Base-by-base conservation (phyloP, 2,797 vertebrate species). In the Amblyopsis hoosieri region DNA sequence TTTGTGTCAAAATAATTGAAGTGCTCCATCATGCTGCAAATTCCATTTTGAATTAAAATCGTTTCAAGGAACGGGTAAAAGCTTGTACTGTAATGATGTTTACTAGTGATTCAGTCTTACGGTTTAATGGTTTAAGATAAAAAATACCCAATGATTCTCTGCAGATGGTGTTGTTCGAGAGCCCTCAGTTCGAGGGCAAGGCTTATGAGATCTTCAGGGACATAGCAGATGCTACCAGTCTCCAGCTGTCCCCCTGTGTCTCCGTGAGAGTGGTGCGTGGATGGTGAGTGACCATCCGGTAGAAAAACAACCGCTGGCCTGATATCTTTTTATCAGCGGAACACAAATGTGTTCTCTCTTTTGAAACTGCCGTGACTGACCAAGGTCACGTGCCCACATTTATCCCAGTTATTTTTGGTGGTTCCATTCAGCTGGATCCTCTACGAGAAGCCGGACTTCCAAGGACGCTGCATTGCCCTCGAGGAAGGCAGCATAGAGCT, bases 381-480 rank as follows among this genome's bases (percentile, higher is more conserved):
- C 23, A 14, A 14, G 12, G 17, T 23, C 29, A 6, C 13, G 12
- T 29, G 53, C 12, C 3, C 1, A 7, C 3, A 14, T 4, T n/a
- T n/a, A 13, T 55, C 45, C 3, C 19, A 29, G 23, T 10, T 57
- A 5, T 15, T 23, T 46, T 19, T 45, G 12, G 1, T 14, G n/a
- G 70, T 60, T 14, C 59, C 11, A 56, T 75, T 51, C 85, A 99
- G 97, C 82, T 99, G 97, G 97, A 80, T 99, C 76, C 90, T 99
- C 2, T 97, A 95, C 45, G 95, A 98, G 78, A 95, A 94, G 69
- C 95, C 96, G 4, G 91, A 92, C 83, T 99, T 96, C 82, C 92
- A 96, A 86, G 97, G 97, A 0, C 91, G 92, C 14, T 88, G 85
- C 64, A 85, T 98, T 49, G 91, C 96, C 0, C 60, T 99, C 85